Percentiles rank a stretch among this genome's conserved stretches.
phyloP scores from a whole-genome alignment of 2,113 vertebrate genomes.

The Pteruthius melanotis region DNA sequence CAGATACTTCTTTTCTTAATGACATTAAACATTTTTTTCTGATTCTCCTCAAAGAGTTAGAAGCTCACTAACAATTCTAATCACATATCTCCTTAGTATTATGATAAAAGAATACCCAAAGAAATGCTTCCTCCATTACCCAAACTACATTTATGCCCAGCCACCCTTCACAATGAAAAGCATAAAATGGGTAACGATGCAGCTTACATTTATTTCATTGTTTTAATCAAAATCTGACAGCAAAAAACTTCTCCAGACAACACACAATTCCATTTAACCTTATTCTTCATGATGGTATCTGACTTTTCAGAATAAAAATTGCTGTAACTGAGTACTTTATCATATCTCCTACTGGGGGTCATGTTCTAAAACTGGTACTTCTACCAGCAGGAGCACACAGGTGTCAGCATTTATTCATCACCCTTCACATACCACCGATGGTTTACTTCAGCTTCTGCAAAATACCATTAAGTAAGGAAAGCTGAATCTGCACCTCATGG shows the following conservation, averaged over 20 bases:
- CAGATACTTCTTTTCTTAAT: not conserved
- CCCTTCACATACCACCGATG: not conserved
- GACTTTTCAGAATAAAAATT: slow-evolving; percentile 26
- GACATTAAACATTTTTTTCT: not conserved
- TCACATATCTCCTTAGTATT: not conserved
- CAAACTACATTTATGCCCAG: not conserved
- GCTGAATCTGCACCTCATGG: accelerated
- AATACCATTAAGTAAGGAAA: not conserved
- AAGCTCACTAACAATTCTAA: not conserved
- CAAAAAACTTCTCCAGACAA: not conserved
- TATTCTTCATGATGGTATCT: not conserved
- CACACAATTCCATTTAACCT: not conserved
- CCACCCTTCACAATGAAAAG: not conserved
- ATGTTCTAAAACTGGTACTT: not conserved
- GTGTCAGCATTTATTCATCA: not conserved
- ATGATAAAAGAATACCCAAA: not conserved
- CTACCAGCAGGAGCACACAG: not conserved
- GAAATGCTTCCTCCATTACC: not conserved
- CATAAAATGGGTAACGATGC: not conserved
- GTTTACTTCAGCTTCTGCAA: not conserved
- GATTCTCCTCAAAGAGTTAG: not conserved
- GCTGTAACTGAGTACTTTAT: not conserved
- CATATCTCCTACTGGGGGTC: not conserved
- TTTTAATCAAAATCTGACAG: not conserved
- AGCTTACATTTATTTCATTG: not conserved